Base-by-base conservation (phyloP, 2,797 vertebrate genomes). In the Oreochromis mossambicus region DNA sequence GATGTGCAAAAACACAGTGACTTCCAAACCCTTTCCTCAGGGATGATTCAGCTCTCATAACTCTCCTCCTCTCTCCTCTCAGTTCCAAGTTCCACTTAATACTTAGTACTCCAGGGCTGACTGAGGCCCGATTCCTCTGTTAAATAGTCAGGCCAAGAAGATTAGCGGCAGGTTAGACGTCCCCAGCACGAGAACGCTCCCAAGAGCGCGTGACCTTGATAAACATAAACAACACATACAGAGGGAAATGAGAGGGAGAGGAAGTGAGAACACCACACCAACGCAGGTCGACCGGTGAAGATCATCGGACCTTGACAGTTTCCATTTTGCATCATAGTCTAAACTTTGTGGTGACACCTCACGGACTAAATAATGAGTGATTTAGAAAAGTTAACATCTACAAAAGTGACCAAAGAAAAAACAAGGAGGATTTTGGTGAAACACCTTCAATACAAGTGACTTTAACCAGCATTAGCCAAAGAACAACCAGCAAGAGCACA, bases 331-430 rank as follows among this genome's bases (percentile, higher is more conserved):
- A 29, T 56, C 54, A 5, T 56, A 56, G 54, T 29, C 24, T 56
- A 26, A 56, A 56, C 54, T 3, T 29, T 0, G 2, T 56, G 7
- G 13, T 56, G 24, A 56, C 24, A 0, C 24, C 13, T 26, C 54
- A 0, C 0, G 0, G 54, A 56, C 4, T 15, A 56, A 15, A 56
- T 56, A 29, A 56, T 56, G 24, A 56, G 13, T 8, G 54, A 3
- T 56, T 56, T 15, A 29, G 54, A 15, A 29, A 56, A 56, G 1
- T 8, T 15, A 14, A 26, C 24, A 55, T 55, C 24, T 56, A 56
- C 24, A 56, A 56, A 56, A 3, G 24, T 8, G 54, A 56, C 54
- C 2, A 56, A 56, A 56, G 24, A 56, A 56, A 29, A 26, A 15
- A 2, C 13, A 29, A 56, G 24, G 13, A 56, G 13, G 4, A 29